These are phyloP conservation scores for Acanthurus leucopareius DNA, from an alignment of 2,797 vertebrate species.

Conservation along the genomic window DNA sequence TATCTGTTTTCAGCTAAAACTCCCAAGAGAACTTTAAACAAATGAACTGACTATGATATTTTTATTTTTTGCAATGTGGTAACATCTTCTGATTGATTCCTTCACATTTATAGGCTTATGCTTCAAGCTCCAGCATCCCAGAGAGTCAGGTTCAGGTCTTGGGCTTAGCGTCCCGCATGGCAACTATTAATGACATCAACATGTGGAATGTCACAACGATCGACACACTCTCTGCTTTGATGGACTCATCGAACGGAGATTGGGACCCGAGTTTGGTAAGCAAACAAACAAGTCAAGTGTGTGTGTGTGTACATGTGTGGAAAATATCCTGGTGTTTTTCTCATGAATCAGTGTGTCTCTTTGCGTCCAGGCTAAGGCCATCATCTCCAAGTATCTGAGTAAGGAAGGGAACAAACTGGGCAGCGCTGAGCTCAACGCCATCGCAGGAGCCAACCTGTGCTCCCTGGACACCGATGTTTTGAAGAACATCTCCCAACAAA, in stretches of 20 bases:
- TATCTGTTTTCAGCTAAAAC: too few relatives aligned
- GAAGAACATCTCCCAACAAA: slow-evolving; percentile 59
- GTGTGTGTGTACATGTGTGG: accelerated
- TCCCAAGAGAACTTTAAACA: too few relatives aligned
- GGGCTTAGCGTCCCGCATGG: slow-evolving; percentile 73
- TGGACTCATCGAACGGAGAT: slow-evolving; percentile 68
- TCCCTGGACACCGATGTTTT: slow-evolving; percentile 62
- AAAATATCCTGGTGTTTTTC: not conserved
- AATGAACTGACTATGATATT: too few relatives aligned
- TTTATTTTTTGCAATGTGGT: too few relatives aligned
- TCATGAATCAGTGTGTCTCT: not conserved
- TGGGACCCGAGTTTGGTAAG: slow-evolving; percentile 79
- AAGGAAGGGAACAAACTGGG: slow-evolving; percentile 69
- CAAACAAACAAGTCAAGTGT: not conserved
- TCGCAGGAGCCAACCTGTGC: slow-evolving; percentile 80
- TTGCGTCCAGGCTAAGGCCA: slow-evolving; percentile 66
- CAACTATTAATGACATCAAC: slow-evolving; percentile 68
- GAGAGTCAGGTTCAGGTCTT: slow-evolving; percentile 78
- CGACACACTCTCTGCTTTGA: slow-evolving; percentile 80
- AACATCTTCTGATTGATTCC: not conserved
- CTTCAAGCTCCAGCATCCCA: slow-evolving; percentile 48
- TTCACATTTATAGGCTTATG: slow-evolving; percentile 71
- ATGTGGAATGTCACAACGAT: slow-evolving; percentile 79
- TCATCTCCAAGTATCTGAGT: slow-evolving; percentile 82
- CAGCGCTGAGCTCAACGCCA: slow-evolving; percentile 70